Base-by-base conservation (phyloP, 2,888 invertebrate species). In the Mechanitis mazaeus region DNA sequence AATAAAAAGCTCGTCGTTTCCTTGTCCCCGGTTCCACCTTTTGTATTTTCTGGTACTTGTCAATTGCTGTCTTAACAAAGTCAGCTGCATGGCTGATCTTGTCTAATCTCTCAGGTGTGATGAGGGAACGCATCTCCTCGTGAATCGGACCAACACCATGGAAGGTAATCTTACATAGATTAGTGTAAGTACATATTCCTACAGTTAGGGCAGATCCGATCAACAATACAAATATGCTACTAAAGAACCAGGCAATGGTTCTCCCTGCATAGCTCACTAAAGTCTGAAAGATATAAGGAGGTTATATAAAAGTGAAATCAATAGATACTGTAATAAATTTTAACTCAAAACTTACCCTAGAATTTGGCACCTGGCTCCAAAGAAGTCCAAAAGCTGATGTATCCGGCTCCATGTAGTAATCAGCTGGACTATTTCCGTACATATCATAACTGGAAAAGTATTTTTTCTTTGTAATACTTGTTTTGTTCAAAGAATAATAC, bases 1-100 rank as follows among this genome's bases (percentile, higher is more conserved):
- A 59, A 31, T 59, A 59, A 55, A 68, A 65, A 65, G 75, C 69
- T 20, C 85, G 80, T 46, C 86, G 79, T 69, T 73, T 75, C 68
- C 80, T 80, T 33, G 68, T 70, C 4, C 68, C 72, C 2, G 72
- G 68, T 2, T 80, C 79, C 0, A 85, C 79, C 65, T 80, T 79
- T 64, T 89, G 88, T 55, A 88, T 86, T 60, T 81, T 84, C 69
- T 89, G 86, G 67, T 93, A 94, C 73, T 93, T 93, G 58, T 92
- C 91, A 60, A 94, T 90, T 3, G 93, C 93, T 45, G 87, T 91
- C 70, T 92, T 91, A 1, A 94, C 92, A 53, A 93, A 88, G 6
- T 90, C 85, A 2, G 93, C 92, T 0, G 93, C 92, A 2, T 86
- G 82, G 38, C 92, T 90, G 45, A 94, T 85, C 65, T 88, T 91